phyloP scores from a whole-genome alignment of 2,888 invertebrate species.

The Phengaris arion region DNA sequence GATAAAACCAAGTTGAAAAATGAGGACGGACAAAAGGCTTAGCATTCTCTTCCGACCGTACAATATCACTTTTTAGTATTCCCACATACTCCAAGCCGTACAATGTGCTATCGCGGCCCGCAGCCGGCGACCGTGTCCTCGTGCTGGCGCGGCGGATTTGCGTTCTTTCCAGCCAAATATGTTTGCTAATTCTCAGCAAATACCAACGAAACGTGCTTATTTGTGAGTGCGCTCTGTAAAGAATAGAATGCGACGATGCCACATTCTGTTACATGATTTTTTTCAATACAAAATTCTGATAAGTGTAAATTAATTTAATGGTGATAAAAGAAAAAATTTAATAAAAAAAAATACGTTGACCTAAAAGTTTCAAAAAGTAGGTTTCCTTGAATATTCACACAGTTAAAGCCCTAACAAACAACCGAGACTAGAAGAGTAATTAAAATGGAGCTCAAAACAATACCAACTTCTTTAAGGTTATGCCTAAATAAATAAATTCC shows the following conservation, averaged over 20 bases:
- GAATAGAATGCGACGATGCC: neutral
- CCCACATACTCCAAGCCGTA: neutral
- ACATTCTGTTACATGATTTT: neutral
- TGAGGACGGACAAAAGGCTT: neutral
- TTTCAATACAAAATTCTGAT: too few relatives aligned
- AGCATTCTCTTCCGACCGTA: neutral
- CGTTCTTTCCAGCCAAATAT: slow-evolving; percentile 34
- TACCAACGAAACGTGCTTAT: slow-evolving; percentile 36
- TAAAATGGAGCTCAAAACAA: neutral
- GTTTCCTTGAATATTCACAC: slow-evolving; percentile 1
- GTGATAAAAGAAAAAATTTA: too few relatives aligned
- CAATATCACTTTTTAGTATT: neutral
- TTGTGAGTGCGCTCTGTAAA: slow-evolving; percentile 26
- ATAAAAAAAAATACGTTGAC: neutral
- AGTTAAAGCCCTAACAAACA: neutral
- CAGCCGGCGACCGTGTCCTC: slow-evolving; percentile 33
- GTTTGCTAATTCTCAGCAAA: slow-evolving; percentile 38
- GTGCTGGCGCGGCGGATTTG: slow-evolving; percentile 35
- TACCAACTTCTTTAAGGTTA: slow-evolving; percentile 13
- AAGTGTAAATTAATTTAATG: too few relatives aligned
- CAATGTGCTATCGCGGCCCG: slow-evolving; percentile 30
- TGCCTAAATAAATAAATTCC: slow-evolving; percentile 24
- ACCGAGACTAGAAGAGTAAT: slow-evolving; percentile 2
- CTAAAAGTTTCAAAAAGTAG: neutral
- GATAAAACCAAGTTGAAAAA: neutral